A percentile compares a stretch with the other conserved stretches of the same genome.
These are phyloP conservation scores for Wiebesia pumilae DNA, from an alignment of 1,140 invertebrate species.

Conservation along the genomic window DNA sequence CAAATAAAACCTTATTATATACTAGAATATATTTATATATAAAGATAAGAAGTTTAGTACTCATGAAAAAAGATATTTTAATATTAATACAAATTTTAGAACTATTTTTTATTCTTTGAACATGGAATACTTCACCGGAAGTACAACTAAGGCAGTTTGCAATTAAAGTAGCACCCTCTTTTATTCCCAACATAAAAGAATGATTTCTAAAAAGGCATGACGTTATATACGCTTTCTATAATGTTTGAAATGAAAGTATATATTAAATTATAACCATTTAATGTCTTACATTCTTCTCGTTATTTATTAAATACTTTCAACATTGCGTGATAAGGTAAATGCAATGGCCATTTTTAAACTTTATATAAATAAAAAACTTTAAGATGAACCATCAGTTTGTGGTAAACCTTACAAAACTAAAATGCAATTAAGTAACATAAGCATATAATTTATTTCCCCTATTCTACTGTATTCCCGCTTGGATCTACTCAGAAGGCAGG, in stretches of 20 bases:
- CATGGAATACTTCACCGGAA: background rate
- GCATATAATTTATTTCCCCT: constrained; percentile 38
- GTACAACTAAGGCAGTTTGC: background rate
- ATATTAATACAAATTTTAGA: background rate
- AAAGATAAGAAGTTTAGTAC: too few species aligned
- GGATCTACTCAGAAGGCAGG: constrained; percentile 23
- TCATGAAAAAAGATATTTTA: too few species aligned
- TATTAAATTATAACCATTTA: constrained; percentile 12
- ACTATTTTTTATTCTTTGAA: background rate
- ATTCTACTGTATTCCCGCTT: background rate
- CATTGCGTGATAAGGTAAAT: background rate
- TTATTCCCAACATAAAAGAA: constrained; percentile 26
- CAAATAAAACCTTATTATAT: too few species aligned
- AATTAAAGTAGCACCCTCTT: background rate
- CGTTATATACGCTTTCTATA: background rate
- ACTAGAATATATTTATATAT: too few species aligned
- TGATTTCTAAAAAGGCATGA: background rate
- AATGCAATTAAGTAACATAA: constrained; percentile 32
- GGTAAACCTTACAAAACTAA: constrained; percentile 33
- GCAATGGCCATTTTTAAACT: background rate
- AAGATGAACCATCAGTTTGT: constrained; percentile 27
- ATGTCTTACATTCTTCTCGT: background rate
- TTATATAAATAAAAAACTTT: constrained; percentile 29
- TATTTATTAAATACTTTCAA: constrained; percentile 10
- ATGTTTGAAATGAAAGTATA: constrained; percentile 10